Evolutionary conservation across 2,888 invertebrate species (phyloP).

Genomic region (Idaea dimidiata): DNA sequence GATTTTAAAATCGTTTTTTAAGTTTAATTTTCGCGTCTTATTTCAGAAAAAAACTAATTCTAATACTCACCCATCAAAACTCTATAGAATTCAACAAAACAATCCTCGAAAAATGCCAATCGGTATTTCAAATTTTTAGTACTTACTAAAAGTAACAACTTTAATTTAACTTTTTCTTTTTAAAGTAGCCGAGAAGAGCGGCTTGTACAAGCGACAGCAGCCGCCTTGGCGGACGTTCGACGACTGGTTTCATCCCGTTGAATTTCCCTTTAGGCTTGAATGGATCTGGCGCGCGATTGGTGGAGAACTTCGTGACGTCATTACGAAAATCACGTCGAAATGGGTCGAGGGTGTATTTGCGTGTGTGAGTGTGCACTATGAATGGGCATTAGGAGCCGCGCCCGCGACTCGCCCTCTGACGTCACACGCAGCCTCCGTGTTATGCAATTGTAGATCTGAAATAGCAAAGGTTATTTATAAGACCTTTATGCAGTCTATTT

Average conservation of each 20-base stretch:
- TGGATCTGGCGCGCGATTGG: slow-evolving; percentile 84
- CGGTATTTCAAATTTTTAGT: slow-evolving; percentile 18
- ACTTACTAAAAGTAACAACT: slow-evolving; percentile 22
- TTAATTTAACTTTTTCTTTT: slow-evolving; percentile 15
- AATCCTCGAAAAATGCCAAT: slow-evolving; percentile 15
- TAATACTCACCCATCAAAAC: slow-evolving; percentile 26
- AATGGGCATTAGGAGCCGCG: slow-evolving; percentile 65
- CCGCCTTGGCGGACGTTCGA: slow-evolving; percentile 56
- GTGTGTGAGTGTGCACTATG: slow-evolving; percentile 55
- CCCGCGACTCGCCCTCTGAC: slow-evolving; percentile 67
- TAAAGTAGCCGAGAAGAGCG: slow-evolving; percentile 19
- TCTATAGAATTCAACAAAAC: background rate
- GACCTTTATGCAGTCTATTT: slow-evolving; percentile 37
- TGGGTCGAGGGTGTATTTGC: slow-evolving; percentile 48
- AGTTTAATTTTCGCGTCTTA: slow-evolving; percentile 3
- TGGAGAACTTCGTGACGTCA: slow-evolving; percentile 84
- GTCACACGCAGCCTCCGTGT: slow-evolving; percentile 54
- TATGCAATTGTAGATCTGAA: slow-evolving; percentile 63
- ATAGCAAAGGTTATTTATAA: slow-evolving; percentile 59
- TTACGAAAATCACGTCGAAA: slow-evolving; percentile 83
- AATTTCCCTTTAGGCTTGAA: slow-evolving; percentile 84
- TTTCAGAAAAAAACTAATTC: background rate
- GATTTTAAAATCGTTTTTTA: slow-evolving; percentile 9
- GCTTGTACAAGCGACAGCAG: slow-evolving; percentile 34
- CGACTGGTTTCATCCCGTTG: slow-evolving; percentile 74